Conservation (phyloP, 1,140 invertebrate genomes). For the Sycophaga agraensis region DNA sequence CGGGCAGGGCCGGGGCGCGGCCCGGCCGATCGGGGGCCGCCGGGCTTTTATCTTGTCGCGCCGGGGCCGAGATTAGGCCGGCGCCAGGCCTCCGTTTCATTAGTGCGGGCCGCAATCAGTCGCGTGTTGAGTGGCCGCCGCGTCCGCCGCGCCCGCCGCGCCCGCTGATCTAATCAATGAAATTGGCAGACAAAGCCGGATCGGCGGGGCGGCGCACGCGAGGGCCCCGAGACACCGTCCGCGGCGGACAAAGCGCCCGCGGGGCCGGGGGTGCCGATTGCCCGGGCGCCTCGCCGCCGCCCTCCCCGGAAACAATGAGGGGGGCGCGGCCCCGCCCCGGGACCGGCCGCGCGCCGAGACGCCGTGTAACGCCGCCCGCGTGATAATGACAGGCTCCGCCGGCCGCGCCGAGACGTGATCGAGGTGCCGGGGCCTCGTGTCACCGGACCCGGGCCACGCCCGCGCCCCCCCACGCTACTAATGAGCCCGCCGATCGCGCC, state of each 20-base stretch:
- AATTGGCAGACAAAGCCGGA: slow-evolving; percentile 54
- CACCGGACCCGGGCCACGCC: slow-evolving; percentile 48
- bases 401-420: slow-evolving; percentile 49
- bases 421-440: slow-evolving; percentile 43
- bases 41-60: slow-evolving; percentile 23
- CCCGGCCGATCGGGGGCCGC: background rate
- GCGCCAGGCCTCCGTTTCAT: slow-evolving; percentile 51
- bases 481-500: too few species aligned
- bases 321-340: slow-evolving; percentile 42
- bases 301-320: slow-evolving; percentile 41
- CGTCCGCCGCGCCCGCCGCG: background rate
- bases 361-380: slow-evolving; percentile 41
- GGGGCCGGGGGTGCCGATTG: too few species aligned
- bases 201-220: slow-evolving; percentile 33
- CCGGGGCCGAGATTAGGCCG: slow-evolving; percentile 43
- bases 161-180: slow-evolving; percentile 52
- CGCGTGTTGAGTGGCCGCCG: slow-evolving; percentile 7
- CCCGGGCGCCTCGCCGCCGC: slow-evolving; percentile 32
- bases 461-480: too few species aligned
- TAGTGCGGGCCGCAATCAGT: slow-evolving; percentile 52
- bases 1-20: background rate
- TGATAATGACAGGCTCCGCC: slow-evolving; percentile 55
- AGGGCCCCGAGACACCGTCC: background rate
- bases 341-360: background rate
- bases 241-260: background rate